Percentiles rank a stretch among this genome's conserved stretches.
These are phyloP conservation scores for Halesus radiatus DNA, from an alignment of 1,140 invertebrate species.

Conservation along the genomic window DNA sequence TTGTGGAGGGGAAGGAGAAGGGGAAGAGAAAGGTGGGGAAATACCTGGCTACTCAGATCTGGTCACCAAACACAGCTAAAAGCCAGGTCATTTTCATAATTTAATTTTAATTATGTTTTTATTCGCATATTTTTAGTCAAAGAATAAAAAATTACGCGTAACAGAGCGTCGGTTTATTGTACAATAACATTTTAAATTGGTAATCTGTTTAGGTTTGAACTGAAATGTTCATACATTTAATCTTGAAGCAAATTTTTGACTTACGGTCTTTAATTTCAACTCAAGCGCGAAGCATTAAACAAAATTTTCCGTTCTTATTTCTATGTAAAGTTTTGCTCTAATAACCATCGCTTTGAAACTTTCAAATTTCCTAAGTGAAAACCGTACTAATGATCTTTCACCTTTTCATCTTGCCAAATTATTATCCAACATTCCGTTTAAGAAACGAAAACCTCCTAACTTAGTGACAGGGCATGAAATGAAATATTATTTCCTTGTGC, in stretches of 20 bases:
- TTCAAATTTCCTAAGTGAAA: conserved; percentile 39
- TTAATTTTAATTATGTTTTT: no score
- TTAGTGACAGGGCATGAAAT: neutral
- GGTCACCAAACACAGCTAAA: no score
- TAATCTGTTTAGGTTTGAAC: no score
- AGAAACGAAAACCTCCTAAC: conserved; percentile 9
- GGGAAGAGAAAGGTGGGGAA: no score
- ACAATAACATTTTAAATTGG: neutral
- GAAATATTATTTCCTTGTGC: conserved; percentile 3
- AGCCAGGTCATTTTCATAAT: no score
- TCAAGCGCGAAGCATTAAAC: conserved; percentile 11
- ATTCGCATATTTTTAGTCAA: neutral
- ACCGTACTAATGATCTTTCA: conserved; percentile 38
- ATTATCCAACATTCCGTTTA: conserved; percentile 26
- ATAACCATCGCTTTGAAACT: conserved; percentile 40
- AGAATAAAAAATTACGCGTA: no score
- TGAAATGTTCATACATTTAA: neutral
- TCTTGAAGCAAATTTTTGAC: conserved; percentile 7
- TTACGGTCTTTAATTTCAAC: conserved; percentile 35
- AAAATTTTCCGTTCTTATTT: conserved; percentile 37
- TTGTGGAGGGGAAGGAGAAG: no score
- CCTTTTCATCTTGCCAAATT: conserved; percentile 44
- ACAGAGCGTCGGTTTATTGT: neutral
- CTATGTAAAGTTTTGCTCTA: conserved; percentile 30
- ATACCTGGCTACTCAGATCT: no score